A percentile compares a stretch with the other conserved stretches of the same genome.
Conservation (phyloP, 2,888 invertebrate genomes). For the Timandra comae region DNA sequence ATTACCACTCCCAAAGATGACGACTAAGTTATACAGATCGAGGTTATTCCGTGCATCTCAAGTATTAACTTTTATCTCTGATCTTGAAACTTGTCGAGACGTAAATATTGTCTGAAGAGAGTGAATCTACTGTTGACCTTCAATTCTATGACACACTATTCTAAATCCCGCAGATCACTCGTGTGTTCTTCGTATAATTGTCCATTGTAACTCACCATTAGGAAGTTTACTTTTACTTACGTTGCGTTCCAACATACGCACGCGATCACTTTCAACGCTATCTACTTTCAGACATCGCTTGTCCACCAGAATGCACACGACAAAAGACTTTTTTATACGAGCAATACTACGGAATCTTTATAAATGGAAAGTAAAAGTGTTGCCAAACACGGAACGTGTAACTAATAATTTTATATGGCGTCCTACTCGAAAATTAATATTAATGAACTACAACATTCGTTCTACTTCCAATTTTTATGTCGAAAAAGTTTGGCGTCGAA, state of each 20-base stretch:
- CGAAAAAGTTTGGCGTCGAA: too few species aligned
- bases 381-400: constrained; percentile 5
- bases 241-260: constrained; percentile 47
- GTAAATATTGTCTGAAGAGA: too few species aligned
- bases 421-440: constrained; percentile 6
- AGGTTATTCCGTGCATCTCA: too few species aligned
- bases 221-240: constrained; percentile 70
- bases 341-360: constrained; percentile 12
- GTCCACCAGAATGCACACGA: constrained; percentile 10
- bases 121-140: constrained; percentile 37
- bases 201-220: constrained; percentile 46
- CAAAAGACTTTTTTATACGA: constrained; percentile 14
- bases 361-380: constrained; percentile 29
- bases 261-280: constrained; percentile 60
- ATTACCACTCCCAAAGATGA: too few species aligned
- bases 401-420: constrained; percentile 3
- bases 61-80: too few species aligned
- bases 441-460: constrained; percentile 8
- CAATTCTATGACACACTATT: constrained; percentile 42
- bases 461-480: too few species aligned
- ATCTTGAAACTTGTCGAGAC: too few species aligned
- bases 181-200: constrained; percentile 30
- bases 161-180: constrained; percentile 37
- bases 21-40: too few species aligned
- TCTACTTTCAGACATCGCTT: constrained; percentile 47